phyloP scores from a whole-genome alignment of 2,113 vertebrate species.

The Rhinopithecus roxellana region DNA sequence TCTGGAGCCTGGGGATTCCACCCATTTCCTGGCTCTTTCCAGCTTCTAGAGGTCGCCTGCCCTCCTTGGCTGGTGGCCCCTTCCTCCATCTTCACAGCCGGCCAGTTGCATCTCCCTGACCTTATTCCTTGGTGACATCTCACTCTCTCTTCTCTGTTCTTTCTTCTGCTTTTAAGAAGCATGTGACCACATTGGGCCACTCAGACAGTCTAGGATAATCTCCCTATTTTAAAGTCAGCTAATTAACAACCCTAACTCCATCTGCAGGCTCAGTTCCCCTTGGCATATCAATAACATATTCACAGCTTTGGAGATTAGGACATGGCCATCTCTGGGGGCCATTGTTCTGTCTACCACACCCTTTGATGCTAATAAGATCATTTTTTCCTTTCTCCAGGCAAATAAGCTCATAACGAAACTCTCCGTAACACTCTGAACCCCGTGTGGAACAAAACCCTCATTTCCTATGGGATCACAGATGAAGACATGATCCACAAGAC shows the following conservation, averaged over 20 bases:
- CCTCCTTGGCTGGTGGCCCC: neutral
- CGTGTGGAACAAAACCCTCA: constrained; percentile 97
- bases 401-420: constrained; percentile 98
- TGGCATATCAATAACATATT: fast-evolving
- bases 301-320: neutral
- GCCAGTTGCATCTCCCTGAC: fast-evolving
- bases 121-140: neutral
- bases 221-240: neutral
- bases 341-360: fast-evolving
- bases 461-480: constrained; percentile 98
- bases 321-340: fast-evolving
- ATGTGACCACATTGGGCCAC: neutral
- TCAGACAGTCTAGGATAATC: neutral
- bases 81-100: neutral
- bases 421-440: constrained; percentile 96
- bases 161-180: neutral
- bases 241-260: too few relatives aligned
- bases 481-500: constrained; percentile 99
- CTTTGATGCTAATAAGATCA: fast-evolving
- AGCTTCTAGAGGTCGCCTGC: neutral
- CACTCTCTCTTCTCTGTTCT: neutral
- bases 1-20: too few relatives aligned
- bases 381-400: constrained; percentile 83
- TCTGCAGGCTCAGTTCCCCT: neutral
- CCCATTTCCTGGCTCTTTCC: neutral